Evolutionary conservation across 2,797 vertebrate species (phyloP), one percentile per base, ranked within the genome.

Genomic region (Carapus acus): DNA sequence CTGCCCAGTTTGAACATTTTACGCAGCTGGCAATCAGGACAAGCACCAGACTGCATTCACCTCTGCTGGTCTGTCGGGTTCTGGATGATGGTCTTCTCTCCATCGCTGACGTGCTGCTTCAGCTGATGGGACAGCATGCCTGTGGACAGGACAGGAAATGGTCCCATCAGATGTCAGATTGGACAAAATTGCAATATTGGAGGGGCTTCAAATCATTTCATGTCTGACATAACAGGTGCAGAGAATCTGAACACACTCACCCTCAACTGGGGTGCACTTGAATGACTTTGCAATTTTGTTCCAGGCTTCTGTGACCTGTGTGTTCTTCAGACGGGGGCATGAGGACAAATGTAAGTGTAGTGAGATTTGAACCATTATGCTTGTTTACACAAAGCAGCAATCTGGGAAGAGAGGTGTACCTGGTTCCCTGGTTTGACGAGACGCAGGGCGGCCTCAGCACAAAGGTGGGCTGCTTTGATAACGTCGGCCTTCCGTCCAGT

Each of bases 31-130:
- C 8, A 7, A 11, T 18, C 24, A 4, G 8, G 14, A 15, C 22
- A 29, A 34, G 1, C n/a, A 8, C 42, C 8, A 24, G 41, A 44
- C 2, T 17, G 8, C 43, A 79, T 78, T 80, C 78, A 98, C 95
- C 90, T 95, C 67, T 98, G 94, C 88, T 97, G 95, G 85, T 98
- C 95, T 60, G 91, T 90, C 39, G 95, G 95, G 70, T 96, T 97
- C 81, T 97, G 94, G 74, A 97, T 98, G 77, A 98, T 96, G 0
- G 93, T 98, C 82, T 98, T 98, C 85, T 98, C 96, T 16, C 96
- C 95, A 43, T 98, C 94, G 4, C 96, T 97, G 67, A 97, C 88
- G 43, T 98, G 96, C 70, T 98, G 95, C 78, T 98, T 98, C 58
- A 97, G 86, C 62, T 98, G 96, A 84, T 98, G 94, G 4, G 95